Base-by-base conservation (phyloP, 2,888 invertebrate species). In the Tupiocoris notatus region DNA sequence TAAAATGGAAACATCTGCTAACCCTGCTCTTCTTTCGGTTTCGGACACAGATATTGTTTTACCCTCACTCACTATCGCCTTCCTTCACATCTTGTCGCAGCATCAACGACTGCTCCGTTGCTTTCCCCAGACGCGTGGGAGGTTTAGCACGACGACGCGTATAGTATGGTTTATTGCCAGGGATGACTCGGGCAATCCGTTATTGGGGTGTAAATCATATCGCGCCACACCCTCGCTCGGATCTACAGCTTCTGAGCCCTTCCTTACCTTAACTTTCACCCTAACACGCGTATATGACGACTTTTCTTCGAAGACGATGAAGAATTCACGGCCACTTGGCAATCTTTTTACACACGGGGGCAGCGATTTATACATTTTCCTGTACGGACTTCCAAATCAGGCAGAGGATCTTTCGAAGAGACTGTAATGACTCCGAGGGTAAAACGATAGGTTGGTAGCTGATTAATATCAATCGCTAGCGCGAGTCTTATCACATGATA, bases 111-210 rank as follows among this genome's bases (percentile, higher is more conserved):
- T n/a, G n/a, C n/a, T n/a, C n/a, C n/a, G n/a, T n/a, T n/a, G n/a
- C n/a, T n/a, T n/a, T n/a, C n/a, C n/a, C n/a, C n/a, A n/a, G n/a
- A n/a, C n/a, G n/a, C n/a, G n/a, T n/a, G n/a, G n/a, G n/a, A 59
- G 73, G 68, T 68, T 9, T 58, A 22, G 22, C 2, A n/a, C 21
- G 58, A 17, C 18, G 39, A 39, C 39, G 39, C 3, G 39, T 39
- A 39, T 39, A 39, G 75, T 75, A 75, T 75, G 75, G 75, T 76
- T 76, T 76, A 76, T 76, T 76, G 76, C 68, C 56, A 20, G 68
- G 76, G 76, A 68, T 67, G 76, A 76, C 76, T 76, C 68, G 67
- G 67, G 76, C 76, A 76, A 76, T 76, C 76, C 76, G 76, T 76
- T 76, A 76, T 76, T 76, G 76, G 68, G 68, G 67, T 65, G 68